Base-by-base conservation (phyloP, 2,113 vertebrate species). In the Reinhardtius hippoglossoides region DNA sequence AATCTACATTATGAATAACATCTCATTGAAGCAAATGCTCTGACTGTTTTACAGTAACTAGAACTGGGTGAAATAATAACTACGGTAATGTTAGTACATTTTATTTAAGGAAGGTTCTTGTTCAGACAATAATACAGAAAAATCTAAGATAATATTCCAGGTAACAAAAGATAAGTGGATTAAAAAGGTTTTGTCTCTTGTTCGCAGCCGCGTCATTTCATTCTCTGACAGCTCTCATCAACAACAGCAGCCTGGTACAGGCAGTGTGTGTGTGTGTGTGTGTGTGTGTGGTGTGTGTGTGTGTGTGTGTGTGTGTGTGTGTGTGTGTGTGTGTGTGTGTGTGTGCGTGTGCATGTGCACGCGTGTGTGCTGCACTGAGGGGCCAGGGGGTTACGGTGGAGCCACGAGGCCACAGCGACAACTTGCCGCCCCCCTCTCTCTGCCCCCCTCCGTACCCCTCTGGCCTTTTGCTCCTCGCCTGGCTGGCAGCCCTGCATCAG, bases 401-500 rank as follows among this genome's bases (percentile, higher is more conserved):
- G 83, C 85, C 87, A 90, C 83, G 67, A 88, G 89, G 85, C 89
- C 87, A 83, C 78, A 78, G 87, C 89, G 91, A 93, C 89, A 88
- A 85, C 88, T 84, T 86, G 21, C 84, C 27, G 64, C 74, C 72
- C 71, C 72, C 82, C 65, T 67, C 79, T 50, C 76, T 2, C 9
- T 76, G 65, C 84, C 61, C 74, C 61, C 74, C 81, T 67, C 18
- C 85, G 9, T 42, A 82, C 87, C 78, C 91, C 73, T 82, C 86
- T 92, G 89, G 91, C 89, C 90, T 89, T 88, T 86, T 90, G 81
- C 90, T 92, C 88, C 87, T 88, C 85, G 91, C 87, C 91, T 93
- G 92, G 91, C 91, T 90, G 92, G 88, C 91, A 93, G 94, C 91
- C 88, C 89, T 88, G 89, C 91, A 93, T 92, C 90, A 91, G 76